phyloP scores from a whole-genome alignment of 2,797 vertebrate species.

The Silurus aristotelis region DNA sequence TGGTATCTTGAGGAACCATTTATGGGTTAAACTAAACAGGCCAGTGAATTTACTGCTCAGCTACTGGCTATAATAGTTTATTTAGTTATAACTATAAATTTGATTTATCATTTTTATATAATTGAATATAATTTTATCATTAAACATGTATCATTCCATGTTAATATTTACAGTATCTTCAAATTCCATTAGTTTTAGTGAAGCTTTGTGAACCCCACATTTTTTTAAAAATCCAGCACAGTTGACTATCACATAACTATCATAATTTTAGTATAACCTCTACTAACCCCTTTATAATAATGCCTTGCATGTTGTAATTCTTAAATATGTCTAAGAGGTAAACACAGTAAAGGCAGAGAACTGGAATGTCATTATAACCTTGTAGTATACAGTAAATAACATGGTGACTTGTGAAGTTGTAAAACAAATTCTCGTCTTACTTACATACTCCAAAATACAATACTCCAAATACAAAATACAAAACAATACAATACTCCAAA shows the following conservation, averaged over 20 bases:
- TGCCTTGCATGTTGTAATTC: neutral
- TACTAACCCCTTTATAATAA: neutral
- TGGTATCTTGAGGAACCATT: neutral
- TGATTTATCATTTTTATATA: no score
- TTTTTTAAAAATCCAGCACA: no score
- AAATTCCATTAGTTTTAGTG: neutral
- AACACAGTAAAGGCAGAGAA: neutral
- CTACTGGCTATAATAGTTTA: neutral
- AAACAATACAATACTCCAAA: no score
- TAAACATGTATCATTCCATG: neutral
- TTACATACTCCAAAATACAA: no score
- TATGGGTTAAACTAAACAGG: neutral
- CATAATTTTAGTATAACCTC: neutral
- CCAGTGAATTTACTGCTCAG: neutral
- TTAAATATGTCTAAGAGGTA: neutral
- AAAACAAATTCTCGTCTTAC: no score
- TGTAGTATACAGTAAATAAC: neutral
- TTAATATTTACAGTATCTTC: neutral
- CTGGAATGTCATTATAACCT: neutral
- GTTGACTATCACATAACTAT: neutral
- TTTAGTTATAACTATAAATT: neutral
- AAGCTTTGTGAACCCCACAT: neutral
- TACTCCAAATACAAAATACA: no score
- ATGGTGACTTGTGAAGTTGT: neutral
- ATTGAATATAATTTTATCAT: neutral